Conservation (phyloP, 1,140 invertebrate species). For the Oscheius sp. region DNA sequence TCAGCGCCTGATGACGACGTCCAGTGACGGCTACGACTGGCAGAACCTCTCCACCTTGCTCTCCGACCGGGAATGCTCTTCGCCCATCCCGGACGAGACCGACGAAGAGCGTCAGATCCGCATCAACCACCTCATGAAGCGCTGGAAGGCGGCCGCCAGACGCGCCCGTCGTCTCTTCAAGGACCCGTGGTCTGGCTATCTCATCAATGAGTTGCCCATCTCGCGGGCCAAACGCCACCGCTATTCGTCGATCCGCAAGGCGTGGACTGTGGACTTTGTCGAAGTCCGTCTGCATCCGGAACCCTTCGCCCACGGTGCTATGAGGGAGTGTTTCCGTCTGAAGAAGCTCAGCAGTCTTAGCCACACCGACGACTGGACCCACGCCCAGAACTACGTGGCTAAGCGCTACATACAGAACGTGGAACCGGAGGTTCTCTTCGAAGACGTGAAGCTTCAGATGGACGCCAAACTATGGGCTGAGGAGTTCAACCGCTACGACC, state of each 20-base stretch:
- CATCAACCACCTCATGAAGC: slow-evolving; percentile 10
- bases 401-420: slow-evolving; percentile 67
- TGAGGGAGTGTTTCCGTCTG: slow-evolving; percentile 68
- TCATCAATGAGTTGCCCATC: slow-evolving; percentile 26
- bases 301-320: slow-evolving; percentile 67
- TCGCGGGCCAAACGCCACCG: slow-evolving; percentile 19
- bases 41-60: neutral
- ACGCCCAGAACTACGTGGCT: slow-evolving; percentile 67
- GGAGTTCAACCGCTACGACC: slow-evolving; percentile 69
- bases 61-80: neutral
- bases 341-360: slow-evolving; percentile 66
- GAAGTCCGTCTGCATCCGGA: slow-evolving; percentile 65
- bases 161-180: neutral
- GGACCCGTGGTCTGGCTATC: slow-evolving; percentile 30
- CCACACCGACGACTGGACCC: slow-evolving; percentile 64
- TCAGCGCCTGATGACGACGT: neutral
- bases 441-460: slow-evolving; percentile 69
- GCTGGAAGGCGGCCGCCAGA: slow-evolving; percentile 15
- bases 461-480: slow-evolving; percentile 70
- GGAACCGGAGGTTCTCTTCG: slow-evolving; percentile 66
- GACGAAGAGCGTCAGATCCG: neutral
- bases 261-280: slow-evolving; percentile 64
- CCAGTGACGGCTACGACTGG: neutral
- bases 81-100: neutral
- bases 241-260: slow-evolving; percentile 34